Base-by-base conservation (phyloP, 2,113 vertebrate species). In the Amia ocellicauda region DNA sequence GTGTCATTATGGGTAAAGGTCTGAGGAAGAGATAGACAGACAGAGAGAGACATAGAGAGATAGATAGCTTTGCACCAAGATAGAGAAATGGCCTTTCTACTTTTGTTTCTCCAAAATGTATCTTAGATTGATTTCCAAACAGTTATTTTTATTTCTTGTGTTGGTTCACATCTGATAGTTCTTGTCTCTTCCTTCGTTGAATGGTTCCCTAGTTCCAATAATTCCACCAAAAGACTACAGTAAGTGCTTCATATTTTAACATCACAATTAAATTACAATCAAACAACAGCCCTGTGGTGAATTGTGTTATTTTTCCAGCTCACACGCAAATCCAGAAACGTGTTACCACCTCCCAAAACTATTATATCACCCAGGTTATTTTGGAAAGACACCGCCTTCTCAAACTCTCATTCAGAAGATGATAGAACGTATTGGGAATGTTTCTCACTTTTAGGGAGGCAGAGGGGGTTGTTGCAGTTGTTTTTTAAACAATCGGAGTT, bases 11-110 rank as follows among this genome's bases (percentile, higher is more conserved):
- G n/a, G n/a, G n/a, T n/a, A n/a, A n/a, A n/a, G n/a, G n/a, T n/a
- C n/a, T n/a, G n/a, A n/a, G n/a, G n/a, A n/a, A n/a, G n/a, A n/a
- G n/a, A n/a, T n/a, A n/a, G n/a, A n/a, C n/a, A n/a, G 81, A 84
- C 85, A 86, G 83, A 80, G 86, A 84, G 84, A 82, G 78, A 71
- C 76, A 76, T 60, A 2, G 69, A 76, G 79, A 74, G 86, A 83
- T 88, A 84, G 85, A 73, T 28, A 50, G 45, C 63, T 77, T 78
- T 78, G 77, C 81, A n/a, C n/a, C n/a, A n/a, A n/a, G n/a, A n/a
- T n/a, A n/a, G n/a, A n/a, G n/a, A n/a, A n/a, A n/a, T n/a, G n/a
- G n/a, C n/a, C n/a, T n/a, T n/a, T n/a, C n/a, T n/a, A n/a, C n/a
- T n/a, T n/a, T n/a, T n/a, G 0, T n/a, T n/a, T n/a, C n/a, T n/a